phyloP scores from a whole-genome alignment of 2,888 invertebrate genomes.

The Macaria notata region DNA sequence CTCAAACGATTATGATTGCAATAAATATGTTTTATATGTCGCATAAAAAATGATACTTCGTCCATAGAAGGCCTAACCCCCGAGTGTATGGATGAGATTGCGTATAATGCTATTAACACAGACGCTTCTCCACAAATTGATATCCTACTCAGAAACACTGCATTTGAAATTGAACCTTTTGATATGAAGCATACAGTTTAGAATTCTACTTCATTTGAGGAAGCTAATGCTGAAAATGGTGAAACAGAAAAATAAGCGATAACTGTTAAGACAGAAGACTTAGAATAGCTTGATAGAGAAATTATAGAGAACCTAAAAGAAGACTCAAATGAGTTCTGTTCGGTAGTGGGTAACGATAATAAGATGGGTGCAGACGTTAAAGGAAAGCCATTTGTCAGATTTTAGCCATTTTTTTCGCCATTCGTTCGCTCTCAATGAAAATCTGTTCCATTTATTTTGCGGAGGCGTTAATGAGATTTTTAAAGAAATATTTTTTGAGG shows the following conservation, averaged over 20 bases:
- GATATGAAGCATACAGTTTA: slow-evolving; percentile 36
- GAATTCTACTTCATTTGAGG: slow-evolving; percentile 31
- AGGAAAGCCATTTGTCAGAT: slow-evolving; percentile 82
- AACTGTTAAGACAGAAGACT: slow-evolving; percentile 35
- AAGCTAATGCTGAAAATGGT: slow-evolving; percentile 43
- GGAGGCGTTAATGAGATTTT: slow-evolving; percentile 66
- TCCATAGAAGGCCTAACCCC: slow-evolving; percentile 73
- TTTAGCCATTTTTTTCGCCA: slow-evolving; percentile 77
- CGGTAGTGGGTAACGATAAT: slow-evolving; percentile 80
- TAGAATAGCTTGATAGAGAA: slow-evolving; percentile 37
- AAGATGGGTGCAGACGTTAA: slow-evolving; percentile 82
- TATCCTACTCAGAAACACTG: slow-evolving; percentile 58
- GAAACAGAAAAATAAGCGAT: slow-evolving; percentile 44
- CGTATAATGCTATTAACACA: slow-evolving; percentile 82
- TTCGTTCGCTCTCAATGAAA: slow-evolving; percentile 75
- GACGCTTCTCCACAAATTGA: slow-evolving; percentile 82
- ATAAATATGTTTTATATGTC: slow-evolving; percentile 83
- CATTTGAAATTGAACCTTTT: slow-evolving; percentile 50
- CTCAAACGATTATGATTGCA: slow-evolving; percentile 78
- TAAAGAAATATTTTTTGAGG: slow-evolving; percentile 41
- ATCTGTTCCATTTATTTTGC: slow-evolving; percentile 80
- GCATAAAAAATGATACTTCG: slow-evolving; percentile 79
- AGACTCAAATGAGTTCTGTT: slow-evolving; percentile 79
- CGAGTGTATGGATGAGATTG: slow-evolving; percentile 82
- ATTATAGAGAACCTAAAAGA: slow-evolving; percentile 61